A percentile compares a stretch with the other conserved stretches of the same genome.
Conservation (phyloP, 1,140 invertebrate genomes). For the Ceratina calcarata region DNA sequence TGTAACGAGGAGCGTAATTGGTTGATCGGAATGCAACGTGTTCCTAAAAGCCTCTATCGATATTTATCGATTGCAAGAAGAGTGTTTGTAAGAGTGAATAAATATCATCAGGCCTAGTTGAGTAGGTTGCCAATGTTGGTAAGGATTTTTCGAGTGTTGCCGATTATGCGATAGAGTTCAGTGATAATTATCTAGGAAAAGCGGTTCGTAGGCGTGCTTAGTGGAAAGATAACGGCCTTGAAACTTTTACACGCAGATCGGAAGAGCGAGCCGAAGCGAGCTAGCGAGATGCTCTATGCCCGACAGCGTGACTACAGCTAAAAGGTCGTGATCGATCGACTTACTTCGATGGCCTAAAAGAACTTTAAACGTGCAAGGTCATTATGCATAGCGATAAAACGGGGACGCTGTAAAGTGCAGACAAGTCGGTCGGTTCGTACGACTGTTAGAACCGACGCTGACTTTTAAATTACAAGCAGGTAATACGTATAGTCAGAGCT, state of each 20-base stretch:
- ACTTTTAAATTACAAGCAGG: too few relatives aligned
- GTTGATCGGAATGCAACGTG: neutral
- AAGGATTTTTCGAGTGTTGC: slow-evolving; percentile 21
- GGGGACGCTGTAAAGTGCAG: slow-evolving; percentile 31
- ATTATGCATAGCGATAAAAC: slow-evolving; percentile 53
- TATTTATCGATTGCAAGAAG: neutral
- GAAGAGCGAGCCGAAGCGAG: slow-evolving; percentile 18
- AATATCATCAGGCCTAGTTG: slow-evolving; percentile 13
- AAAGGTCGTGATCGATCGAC: slow-evolving; percentile 64
- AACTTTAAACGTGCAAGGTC: slow-evolving; percentile 61
- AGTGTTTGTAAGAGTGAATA: neutral
- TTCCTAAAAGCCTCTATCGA: neutral
- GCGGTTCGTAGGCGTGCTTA: neutral
- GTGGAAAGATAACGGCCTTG: slow-evolving; percentile 40
- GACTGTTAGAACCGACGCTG: neutral
- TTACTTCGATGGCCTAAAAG: slow-evolving; percentile 60
- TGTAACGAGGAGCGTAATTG: neutral
- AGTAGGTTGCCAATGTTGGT: slow-evolving; percentile 6
- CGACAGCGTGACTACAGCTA: slow-evolving; percentile 46
- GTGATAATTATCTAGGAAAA: slow-evolving; percentile 2
- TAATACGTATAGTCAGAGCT: too few relatives aligned
- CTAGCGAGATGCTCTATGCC: slow-evolving; percentile 45
- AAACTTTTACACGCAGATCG: slow-evolving; percentile 34
- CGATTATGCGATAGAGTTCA: slow-evolving; percentile 12
- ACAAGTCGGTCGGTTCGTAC: slow-evolving; percentile 13